phyloP scores from a whole-genome alignment of 2,797 vertebrate genomes.

The Halcyon badia region DNA sequence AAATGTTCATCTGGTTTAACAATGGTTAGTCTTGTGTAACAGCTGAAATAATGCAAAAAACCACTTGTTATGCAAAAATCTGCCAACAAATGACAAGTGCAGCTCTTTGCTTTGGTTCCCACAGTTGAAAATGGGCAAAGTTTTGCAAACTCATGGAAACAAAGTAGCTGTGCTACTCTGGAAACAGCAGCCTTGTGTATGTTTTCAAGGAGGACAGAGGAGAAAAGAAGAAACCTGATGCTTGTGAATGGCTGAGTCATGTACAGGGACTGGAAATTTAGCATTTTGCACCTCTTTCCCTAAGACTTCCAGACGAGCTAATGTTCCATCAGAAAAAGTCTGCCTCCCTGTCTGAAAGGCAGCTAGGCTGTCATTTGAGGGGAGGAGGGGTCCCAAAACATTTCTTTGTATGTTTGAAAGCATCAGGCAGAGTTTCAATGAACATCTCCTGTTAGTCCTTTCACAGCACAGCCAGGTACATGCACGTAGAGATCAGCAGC shows the following conservation, averaged over 20 bases:
- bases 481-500: background rate
- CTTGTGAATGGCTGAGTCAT: background rate
- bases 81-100: background rate
- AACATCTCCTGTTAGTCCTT: background rate
- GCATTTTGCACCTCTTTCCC: background rate
- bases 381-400: background rate
- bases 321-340: background rate
- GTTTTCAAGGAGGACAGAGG: background rate
- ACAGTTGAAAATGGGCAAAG: background rate
- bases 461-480: background rate
- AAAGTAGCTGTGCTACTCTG: constrained; percentile 13
- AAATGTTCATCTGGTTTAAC: background rate
- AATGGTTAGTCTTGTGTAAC: background rate
- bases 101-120: background rate
- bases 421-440: background rate
- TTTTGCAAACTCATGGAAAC: constrained; percentile 42
- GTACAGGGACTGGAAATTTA: background rate
- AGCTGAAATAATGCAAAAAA: background rate
- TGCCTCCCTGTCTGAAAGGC: background rate
- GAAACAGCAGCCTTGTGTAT: background rate
- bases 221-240: background rate
- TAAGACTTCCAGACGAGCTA: background rate
- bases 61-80: background rate
- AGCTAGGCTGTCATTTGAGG: background rate
- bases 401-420: background rate